Evolutionary conservation across 1,140 invertebrate species (phyloP), one percentile per base, ranked within the genome.

Genomic region (Drosophila rhopaloa): DNA sequence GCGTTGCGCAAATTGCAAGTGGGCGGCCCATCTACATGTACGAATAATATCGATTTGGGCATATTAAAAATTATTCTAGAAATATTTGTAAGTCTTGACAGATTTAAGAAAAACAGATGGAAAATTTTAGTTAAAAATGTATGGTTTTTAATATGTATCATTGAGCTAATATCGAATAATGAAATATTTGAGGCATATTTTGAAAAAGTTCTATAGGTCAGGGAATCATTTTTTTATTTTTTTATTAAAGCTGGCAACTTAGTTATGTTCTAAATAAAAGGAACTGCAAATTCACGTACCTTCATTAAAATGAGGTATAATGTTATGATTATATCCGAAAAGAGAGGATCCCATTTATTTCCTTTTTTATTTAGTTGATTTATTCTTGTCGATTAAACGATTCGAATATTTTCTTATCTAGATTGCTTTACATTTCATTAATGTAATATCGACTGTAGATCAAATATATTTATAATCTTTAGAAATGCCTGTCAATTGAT

Each of bases 1-100:
- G 63, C 51, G 56, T 37, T 72, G 65, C 68, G 68, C 68, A 72
- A 50, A 72, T 58, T 43, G 63, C 37, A 56, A 68, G 63, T 71
- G 68, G 55, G 40, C 16, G 40, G 38, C 35, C 16, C 27, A 14
- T 35, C 7, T 14, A 65, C 19, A 29, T 35, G 13, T 35, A 38
- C 13, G 13, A 10, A 61, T 29, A 41, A 38, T 27, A 38, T 46
- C 38, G 44, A 29, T 51, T 37, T 47, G 37, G 16, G 9, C 14
- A 29, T 46, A 16, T 13, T 32, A 37, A 37, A 27, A 44, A 66
- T n/a, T 43, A 29, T 68, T 56, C 41, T 70, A 46, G 40, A 67
- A 68, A 6, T 29, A 53, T 66, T 46, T 10, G 55, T n/a, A 47
- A 19, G 11, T 14, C 19, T 19, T 32, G 37, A 70, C 5, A 70